phyloP scores from a whole-genome alignment of 2,888 invertebrate species.

The Epinotia ramella region DNA sequence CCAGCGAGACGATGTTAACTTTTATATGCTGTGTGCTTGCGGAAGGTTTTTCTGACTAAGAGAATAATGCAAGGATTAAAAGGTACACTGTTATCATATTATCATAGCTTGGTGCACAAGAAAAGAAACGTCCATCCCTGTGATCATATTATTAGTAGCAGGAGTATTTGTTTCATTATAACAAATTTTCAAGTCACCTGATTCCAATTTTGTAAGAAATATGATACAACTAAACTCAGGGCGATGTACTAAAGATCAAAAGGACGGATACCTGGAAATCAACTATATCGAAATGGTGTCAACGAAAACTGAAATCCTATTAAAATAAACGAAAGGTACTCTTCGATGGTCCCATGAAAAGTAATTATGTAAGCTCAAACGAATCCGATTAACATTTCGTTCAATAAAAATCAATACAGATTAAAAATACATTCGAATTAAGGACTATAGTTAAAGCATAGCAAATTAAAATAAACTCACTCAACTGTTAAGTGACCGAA shows the following conservation, averaged over 20 bases:
- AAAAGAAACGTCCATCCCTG: too few species aligned
- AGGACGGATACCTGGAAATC: not conserved
- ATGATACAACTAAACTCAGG: too few species aligned
- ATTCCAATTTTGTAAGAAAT: too few species aligned
- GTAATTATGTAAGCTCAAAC: conserved; percentile 1
- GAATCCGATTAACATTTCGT: conserved; percentile 35
- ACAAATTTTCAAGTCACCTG: too few species aligned
- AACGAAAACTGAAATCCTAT: not conserved
- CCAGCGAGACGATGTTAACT: not conserved
- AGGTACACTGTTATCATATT: too few species aligned
- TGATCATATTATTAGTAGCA: too few species aligned
- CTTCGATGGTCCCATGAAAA: not conserved
- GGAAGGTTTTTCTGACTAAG: not conserved
- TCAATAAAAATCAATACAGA: conserved; percentile 33
- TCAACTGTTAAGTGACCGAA: conserved; percentile 31
- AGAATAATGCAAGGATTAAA: too few species aligned
- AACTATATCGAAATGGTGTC: not conserved
- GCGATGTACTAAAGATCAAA: not conserved
- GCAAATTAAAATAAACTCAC: conserved; percentile 38
- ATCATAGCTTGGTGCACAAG: too few species aligned
- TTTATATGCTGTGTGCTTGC: not conserved
- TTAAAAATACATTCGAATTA: conserved; percentile 42
- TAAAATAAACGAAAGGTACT: not conserved
- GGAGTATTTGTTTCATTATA: too few species aligned
- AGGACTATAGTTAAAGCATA: conserved; percentile 38